Base-by-base conservation (phyloP, 2,888 invertebrate species). In the Eupithecia insigniata region DNA sequence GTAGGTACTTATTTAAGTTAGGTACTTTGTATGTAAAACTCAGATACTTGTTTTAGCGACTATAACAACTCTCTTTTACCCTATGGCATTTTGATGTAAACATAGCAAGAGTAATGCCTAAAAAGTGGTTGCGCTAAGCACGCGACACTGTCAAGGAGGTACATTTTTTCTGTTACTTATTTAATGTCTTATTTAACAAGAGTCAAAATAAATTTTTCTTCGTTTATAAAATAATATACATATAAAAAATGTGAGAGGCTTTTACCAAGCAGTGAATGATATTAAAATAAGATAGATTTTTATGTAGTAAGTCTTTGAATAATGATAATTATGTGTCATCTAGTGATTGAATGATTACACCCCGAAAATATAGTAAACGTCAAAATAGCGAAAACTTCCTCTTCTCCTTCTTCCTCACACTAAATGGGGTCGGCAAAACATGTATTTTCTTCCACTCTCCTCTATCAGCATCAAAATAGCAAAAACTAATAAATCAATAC, bases 401-500 rank as follows among this genome's bases (percentile, higher is more conserved):
- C n/a, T n/a, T n/a, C n/a, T 32, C 2, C 32, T 32, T 4, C 32
- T 32, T 32, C 32, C 32, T 4, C 32, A 32, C n/a, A 32, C 8
- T 1, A 32, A 32, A 5, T n/a, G n/a, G n/a, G n/a, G n/a, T n/a
- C n/a, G n/a, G n/a, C n/a, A n/a, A n/a, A n/a, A n/a, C n/a, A n/a
- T n/a, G n/a, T n/a, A n/a, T n/a, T n/a, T n/a, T n/a, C n/a, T n/a
- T n/a, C n/a, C n/a, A n/a, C n/a, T n/a, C 5, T 32, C 10, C 10
- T 10, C 1, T 1, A 36, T 0, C 18, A 43, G 18, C 60, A 0
- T 60, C 28, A 22, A 2, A 12, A 30, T 30, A 16, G 16, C 7
- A 3, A 30, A 30, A 60, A 30, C 3, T 62, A 18, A 34, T 62
- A 34, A 62, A 65, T 43, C 14, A 60, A 65, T 58, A 43, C 68